Percentiles rank a stretch among this genome's conserved stretches.
These are phyloP conservation scores for Malthinus flaveolus DNA, from an alignment of 2,888 invertebrate species.

Conservation along the genomic window DNA sequence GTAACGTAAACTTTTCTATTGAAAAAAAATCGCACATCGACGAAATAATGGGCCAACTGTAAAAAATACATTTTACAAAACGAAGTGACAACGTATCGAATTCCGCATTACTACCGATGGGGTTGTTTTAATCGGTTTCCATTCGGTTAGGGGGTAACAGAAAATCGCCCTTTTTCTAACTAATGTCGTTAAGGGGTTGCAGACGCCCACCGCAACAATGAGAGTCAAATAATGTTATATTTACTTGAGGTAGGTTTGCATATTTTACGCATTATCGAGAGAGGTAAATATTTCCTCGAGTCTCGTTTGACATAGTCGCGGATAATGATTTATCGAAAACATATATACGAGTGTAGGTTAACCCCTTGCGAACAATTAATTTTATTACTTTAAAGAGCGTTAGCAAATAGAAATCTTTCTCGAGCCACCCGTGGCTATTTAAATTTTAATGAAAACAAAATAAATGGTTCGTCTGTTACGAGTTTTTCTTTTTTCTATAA, in stretches of 20 bases:
- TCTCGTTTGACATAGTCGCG: constrained; percentile 9
- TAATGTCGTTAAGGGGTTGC: constrained; percentile 53
- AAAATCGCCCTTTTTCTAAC: constrained; percentile 47
- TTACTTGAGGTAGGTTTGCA: constrained; percentile 30
- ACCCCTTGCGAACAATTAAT: no score
- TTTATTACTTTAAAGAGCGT: no score
- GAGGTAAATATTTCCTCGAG: constrained; percentile 24
- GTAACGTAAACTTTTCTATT: constrained; percentile 1
- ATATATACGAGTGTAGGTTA: background rate
- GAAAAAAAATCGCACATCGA: constrained; percentile 18
- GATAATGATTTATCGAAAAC: constrained; percentile 19
- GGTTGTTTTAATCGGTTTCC: constrained; percentile 56
- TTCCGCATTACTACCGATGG: constrained; percentile 50
- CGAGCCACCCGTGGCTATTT: no score
- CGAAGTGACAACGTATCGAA: constrained; percentile 56
- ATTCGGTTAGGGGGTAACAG: constrained; percentile 46
- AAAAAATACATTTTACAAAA: constrained; percentile 52
- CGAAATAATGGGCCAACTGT: constrained; percentile 35
- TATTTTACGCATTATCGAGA: constrained; percentile 30
- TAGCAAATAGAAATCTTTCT: no score
- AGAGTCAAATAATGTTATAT: constrained; percentile 31
- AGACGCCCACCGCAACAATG: constrained; percentile 52
- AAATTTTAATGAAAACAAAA: no score
- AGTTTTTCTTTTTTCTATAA: no score
- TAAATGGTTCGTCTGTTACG: no score